Conservation (phyloP, 2,888 invertebrate species). For the Pharmacophagus antenor region DNA sequence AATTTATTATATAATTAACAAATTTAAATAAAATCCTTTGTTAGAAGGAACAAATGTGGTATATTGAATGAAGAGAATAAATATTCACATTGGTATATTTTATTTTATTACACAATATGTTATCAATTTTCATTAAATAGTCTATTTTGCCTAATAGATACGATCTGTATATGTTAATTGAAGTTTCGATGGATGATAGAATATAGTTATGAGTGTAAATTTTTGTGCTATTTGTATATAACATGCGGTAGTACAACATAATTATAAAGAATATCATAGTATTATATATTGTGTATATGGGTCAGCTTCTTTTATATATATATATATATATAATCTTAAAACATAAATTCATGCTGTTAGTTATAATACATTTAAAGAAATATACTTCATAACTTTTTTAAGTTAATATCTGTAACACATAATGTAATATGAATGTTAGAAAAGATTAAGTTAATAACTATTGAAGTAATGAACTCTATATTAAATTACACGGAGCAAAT, state of each 20-base stretch:
- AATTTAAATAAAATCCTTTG: no score
- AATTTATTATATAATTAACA: no score
- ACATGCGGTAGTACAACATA: slow-evolving; percentile 35
- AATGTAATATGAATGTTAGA: no score
- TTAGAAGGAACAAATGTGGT: no score
- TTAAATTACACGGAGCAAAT: not conserved
- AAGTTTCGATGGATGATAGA: slow-evolving; percentile 12
- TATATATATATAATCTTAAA: slow-evolving; percentile 29
- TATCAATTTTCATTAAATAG: not conserved
- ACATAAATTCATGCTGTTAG: slow-evolving; percentile 40
- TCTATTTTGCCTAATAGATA: not conserved
- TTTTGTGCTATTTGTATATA: slow-evolving; percentile 14
- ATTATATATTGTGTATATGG: slow-evolving; percentile 41
- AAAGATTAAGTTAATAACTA: not conserved
- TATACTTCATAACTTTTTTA: no score
- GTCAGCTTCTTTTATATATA: slow-evolving; percentile 51
- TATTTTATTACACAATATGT: not conserved
- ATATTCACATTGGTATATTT: no score
- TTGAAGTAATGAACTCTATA: not conserved
- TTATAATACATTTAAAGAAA: not conserved
- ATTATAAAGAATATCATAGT: slow-evolving; percentile 42
- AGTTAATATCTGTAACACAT: no score
- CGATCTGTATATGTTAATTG: slow-evolving; percentile 54
- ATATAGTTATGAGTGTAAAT: slow-evolving; percentile 16
- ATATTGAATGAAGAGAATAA: no score